Base-by-base conservation (phyloP, 2,888 invertebrate genomes). In the Cephus sareptanus region DNA sequence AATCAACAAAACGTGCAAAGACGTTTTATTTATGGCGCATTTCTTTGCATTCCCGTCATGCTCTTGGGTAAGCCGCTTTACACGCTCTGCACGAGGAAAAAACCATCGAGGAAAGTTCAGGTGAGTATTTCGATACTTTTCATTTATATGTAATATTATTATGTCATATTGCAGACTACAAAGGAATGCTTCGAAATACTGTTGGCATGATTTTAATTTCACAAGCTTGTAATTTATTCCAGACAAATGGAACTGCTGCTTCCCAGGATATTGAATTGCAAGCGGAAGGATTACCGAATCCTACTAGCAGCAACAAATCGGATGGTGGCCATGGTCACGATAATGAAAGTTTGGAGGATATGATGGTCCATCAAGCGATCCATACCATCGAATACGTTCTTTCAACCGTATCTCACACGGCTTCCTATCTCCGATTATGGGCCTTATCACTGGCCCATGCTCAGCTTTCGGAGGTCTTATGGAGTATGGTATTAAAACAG, bases 301-400 rank as follows among this genome's bases (percentile, higher is more conserved):
- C 93, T 82, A 93, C 93, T n/a, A 92, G 93, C 31, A 94, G 93
- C 85, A 93, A 93, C 82, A 93, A 93, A 11, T 91, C 93, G 11
- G 75, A 71, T 4, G 82, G 79, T 13, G 74, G 73, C 40, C 82
- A 85, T 23, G 82, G 83, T 6, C 81, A 85, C 34, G 74, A 73
- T 30, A 74, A 31, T 15, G 93, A 93, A 0, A 93, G 85, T 80
- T 95, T 98, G 92, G 94, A 96, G 83, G 98, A 98, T 90, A 92
- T 98, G 85, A 96, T 97, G 93, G 98, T 99, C 87, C 96, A 98
- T 91, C 98, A 98, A 90, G 96, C 95, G 31, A 99, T 99, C 87
- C 98, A 99, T 92, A 99, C 99, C 1, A 98, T 99, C 81, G 99
- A 99, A 93, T 99, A 97, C 89, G 97, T 98, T 82, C 94, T 99